Percentiles rank a stretch among this genome's conserved stretches.
Conservation (phyloP, 2,888 invertebrate genomes). For the Papilio protenor region DNA sequence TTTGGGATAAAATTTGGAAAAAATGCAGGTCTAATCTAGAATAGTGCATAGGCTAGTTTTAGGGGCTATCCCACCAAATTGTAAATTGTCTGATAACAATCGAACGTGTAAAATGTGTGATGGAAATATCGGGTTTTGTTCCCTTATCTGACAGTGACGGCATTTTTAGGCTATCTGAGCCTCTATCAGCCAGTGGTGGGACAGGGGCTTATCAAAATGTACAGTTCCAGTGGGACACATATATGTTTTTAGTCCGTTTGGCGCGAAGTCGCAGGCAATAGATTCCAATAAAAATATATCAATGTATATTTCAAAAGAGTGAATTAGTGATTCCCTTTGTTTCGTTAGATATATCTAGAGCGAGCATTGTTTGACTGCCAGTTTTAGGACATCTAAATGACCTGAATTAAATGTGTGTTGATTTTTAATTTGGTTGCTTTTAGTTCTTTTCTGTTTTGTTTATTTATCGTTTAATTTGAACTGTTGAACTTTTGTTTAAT, state of each 20-base stretch:
- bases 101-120: no score
- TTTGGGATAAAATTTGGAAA: no score
- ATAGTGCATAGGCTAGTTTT: not conserved
- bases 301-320: slow-evolving; percentile 7
- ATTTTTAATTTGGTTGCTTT: not conserved
- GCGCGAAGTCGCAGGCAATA: not conserved
- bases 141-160: no score
- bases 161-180: no score
- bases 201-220: no score
- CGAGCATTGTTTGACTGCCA: not conserved
- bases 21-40: no score
- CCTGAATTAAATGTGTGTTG: not conserved
- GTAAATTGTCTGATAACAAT: no score
- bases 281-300: not conserved
- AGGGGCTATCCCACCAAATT: no score
- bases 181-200: no score
- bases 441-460: not conserved
- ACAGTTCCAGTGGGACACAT: no score
- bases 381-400: slow-evolving; percentile 5
- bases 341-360: not conserved
- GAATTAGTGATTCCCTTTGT: not conserved
- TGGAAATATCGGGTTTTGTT: no score
- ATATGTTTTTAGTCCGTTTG: no score
- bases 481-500: not conserved
- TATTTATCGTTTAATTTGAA: not conserved